Evolutionary conservation across 2,888 invertebrate genomes (phyloP).

Genomic region (Drosophila bunnanda): DNA sequence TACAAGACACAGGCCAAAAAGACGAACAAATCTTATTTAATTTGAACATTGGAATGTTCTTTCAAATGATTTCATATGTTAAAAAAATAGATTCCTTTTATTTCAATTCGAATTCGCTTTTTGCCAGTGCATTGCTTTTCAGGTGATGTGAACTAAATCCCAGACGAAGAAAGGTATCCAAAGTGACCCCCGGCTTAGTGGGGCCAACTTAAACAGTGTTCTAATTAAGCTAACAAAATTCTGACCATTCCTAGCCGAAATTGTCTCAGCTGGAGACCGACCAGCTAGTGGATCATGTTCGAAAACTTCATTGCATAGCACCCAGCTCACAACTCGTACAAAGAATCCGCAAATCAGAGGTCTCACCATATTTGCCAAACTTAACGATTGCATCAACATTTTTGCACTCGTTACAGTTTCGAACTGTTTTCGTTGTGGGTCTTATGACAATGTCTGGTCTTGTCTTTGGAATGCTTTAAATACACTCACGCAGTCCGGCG

Average conservation of each 20-base stretch:
- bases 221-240: constrained; percentile 42
- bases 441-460: constrained; percentile 65
- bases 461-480: constrained; percentile 56
- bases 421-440: constrained; percentile 40
- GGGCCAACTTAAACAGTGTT: constrained; percentile 38
- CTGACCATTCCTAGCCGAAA: constrained; percentile 35
- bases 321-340: constrained; percentile 35
- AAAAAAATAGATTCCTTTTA: no score
- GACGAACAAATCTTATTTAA: not conserved
- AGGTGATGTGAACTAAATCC: not conserved
- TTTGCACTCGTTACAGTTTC: constrained; percentile 36
- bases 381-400: constrained; percentile 75
- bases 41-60: no score
- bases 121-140: not conserved
- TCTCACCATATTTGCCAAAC: constrained; percentile 78
- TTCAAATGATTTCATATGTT: no score
- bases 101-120: no score
- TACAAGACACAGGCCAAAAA: not conserved
- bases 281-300: constrained; percentile 40
- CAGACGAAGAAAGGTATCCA: constrained; percentile 10
- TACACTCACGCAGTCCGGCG: constrained; percentile 63
- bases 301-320: constrained; percentile 47
- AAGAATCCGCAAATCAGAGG: constrained; percentile 53
- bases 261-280: constrained; percentile 39
- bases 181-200: constrained; percentile 12